phyloP scores from a whole-genome alignment of 64 coral and sea anemone species.

The Montipora efflorescens region DNA sequence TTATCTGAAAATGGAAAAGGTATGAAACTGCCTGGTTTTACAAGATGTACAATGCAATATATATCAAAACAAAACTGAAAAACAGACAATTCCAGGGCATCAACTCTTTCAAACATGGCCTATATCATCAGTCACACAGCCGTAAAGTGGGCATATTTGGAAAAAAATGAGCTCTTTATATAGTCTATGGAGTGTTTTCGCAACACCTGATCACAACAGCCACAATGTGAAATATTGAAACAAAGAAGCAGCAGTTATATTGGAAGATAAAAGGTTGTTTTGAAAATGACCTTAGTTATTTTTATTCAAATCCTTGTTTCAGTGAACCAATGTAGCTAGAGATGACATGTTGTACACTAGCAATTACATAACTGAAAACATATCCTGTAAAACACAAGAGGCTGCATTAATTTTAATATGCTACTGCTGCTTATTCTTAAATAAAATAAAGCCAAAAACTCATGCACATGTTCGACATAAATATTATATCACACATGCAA shows the following conservation, averaged over 20 bases:
- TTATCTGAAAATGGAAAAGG: too few species aligned
- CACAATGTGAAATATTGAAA: neutral
- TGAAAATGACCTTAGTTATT: neutral
- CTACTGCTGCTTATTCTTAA: neutral
- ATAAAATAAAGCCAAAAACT: neutral
- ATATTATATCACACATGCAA: slow-evolving; percentile 47
- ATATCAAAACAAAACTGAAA: too few species aligned
- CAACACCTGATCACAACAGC: neutral
- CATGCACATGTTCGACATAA: slow-evolving; percentile 23
- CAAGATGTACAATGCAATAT: too few species aligned
- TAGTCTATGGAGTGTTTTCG: neutral
- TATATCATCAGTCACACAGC: neutral
- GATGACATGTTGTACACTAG: neutral
- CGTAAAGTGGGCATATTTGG: neutral
- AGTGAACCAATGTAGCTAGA: too few species aligned
- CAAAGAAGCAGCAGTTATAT: too few species aligned
- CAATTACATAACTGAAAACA: neutral
- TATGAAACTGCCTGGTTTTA: too few species aligned
- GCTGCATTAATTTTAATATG: neutral
- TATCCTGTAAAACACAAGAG: neutral
- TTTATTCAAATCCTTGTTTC: too few species aligned
- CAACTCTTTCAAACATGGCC: too few species aligned
- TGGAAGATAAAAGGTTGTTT: neutral
- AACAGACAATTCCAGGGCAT: too few species aligned
- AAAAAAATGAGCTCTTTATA: neutral